Base-by-base conservation (phyloP, 1,140 invertebrate species). In the Nymphalis io region DNA sequence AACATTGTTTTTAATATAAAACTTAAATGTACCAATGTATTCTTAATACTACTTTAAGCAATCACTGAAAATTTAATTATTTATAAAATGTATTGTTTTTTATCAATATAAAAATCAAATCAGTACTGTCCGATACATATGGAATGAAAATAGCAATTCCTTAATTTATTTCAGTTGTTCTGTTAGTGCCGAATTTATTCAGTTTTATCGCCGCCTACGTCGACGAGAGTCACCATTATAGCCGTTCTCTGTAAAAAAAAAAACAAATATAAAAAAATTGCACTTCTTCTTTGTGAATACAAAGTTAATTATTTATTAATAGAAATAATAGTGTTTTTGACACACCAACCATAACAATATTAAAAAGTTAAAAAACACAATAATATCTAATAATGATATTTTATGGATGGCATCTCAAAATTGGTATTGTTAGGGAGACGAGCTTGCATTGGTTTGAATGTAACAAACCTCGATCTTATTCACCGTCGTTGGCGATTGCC, bases 401-500 rank as follows among this genome's bases (percentile, higher is more conserved):
- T 51, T 70, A 73, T 76, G 74, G 71, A 55, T 76, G 60, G 71
- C 72, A 69, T 72, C 60, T 70, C 60, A 65, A 69, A 70, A 73
- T 51, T 68, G 48, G 63, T 70, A 73, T 76, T 76, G 78, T 81
- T 82, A 84, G 79, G 75, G 80, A 81, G 77, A 80, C 89, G 84
- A 88, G 81, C 82, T 80, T 80, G 76, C 82, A 88, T 90, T 87
- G 87, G 89, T 87, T 87, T 85, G 80, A 89, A 85, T 83, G 72
- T 82, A 88, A 91, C 89, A 91, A 91, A 91, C 89, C 89, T 91
- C 89, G 72, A 70, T 76, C 62, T 73, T 76, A 74, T 85, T 89
- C 87, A 89, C 80, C 87, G 86, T 75, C 86, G 81, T 68, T 78
- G 87, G 82, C 85, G 88, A 85, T 90, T 89, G 78, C 85, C 87